Evolutionary conservation across 2,113 vertebrate genomes (phyloP).

Genomic region (Lutjanus erythropterus): DNA sequence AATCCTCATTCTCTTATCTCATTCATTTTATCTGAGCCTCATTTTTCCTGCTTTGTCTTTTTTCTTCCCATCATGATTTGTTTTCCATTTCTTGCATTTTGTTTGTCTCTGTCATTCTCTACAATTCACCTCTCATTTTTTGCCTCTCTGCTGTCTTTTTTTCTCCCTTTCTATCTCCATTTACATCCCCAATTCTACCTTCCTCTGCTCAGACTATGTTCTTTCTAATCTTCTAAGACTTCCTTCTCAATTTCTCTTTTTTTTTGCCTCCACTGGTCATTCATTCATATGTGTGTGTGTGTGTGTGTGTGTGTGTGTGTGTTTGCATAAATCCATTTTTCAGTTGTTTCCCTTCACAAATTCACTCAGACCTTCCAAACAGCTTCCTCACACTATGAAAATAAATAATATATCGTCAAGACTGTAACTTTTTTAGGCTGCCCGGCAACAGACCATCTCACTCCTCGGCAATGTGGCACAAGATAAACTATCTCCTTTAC

Average conservation of each 20-base stretch:
- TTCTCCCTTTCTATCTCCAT: background rate
- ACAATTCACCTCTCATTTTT: background rate
- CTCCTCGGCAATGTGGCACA: background rate
- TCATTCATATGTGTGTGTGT: too few relatives aligned
- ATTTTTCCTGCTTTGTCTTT: background rate
- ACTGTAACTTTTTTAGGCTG: slow-evolving; percentile 4
- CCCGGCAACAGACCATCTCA: slow-evolving; percentile 2
- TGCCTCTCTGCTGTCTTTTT: background rate
- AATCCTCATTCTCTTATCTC: background rate
- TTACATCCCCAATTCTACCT: background rate
- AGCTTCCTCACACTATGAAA: slow-evolving; percentile 11
- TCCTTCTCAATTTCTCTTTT: background rate
- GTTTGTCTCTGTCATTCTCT: background rate
- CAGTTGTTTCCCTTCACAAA: slow-evolving; percentile 2
- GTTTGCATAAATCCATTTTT: background rate
- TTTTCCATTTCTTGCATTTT: background rate
- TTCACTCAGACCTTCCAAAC: background rate
- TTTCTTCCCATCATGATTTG: background rate
- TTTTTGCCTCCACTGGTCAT: background rate
- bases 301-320: too few relatives aligned
- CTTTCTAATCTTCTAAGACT: background rate
- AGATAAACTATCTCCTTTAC: slow-evolving; percentile 37
- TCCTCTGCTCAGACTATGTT: background rate
- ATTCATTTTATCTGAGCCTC: background rate
- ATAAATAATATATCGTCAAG: slow-evolving; percentile 39